Evolutionary conservation across 2,888 invertebrate species (phyloP).

Genomic region (Cheilosia vulpina): DNA sequence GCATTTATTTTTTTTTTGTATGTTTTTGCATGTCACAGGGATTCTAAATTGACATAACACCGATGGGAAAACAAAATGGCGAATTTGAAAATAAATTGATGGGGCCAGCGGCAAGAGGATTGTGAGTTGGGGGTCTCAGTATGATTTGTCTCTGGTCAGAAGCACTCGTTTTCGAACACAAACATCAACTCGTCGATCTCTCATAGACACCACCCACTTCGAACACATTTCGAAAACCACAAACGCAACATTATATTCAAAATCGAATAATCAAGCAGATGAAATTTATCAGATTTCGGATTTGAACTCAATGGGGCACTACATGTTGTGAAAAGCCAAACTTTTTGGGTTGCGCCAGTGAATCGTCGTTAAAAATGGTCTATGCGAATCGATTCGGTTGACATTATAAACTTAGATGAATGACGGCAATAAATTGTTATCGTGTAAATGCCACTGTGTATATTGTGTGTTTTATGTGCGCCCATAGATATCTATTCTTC

Average conservation of each 20-base stretch:
- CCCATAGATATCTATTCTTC: slow-evolving; percentile 12
- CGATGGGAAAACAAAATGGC: too few relatives aligned
- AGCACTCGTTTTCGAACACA: not conserved
- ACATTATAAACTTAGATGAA: slow-evolving; percentile 62
- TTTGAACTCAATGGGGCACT: slow-evolving; percentile 12
- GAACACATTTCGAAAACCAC: slow-evolving; percentile 12
- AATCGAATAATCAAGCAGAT: slow-evolving; percentile 31
- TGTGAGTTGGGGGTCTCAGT: too few relatives aligned
- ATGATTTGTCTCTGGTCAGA: too few relatives aligned
- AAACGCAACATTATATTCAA: slow-evolving; percentile 8
- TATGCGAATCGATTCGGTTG: slow-evolving; percentile 26
- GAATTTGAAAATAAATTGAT: too few relatives aligned
- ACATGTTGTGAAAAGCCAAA: slow-evolving; percentile 36
- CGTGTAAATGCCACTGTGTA: slow-evolving; percentile 43
- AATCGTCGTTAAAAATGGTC: slow-evolving; percentile 32
- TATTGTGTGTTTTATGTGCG: slow-evolving; percentile 33
- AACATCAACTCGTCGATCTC: not conserved
- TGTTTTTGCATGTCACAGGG: too few relatives aligned
- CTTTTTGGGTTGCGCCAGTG: slow-evolving; percentile 25
- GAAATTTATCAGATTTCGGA: slow-evolving; percentile 35
- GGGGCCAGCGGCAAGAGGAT: too few relatives aligned
- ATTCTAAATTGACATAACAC: too few relatives aligned
- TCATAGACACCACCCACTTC: too few relatives aligned
- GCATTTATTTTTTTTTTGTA: too few relatives aligned
- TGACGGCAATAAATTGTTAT: slow-evolving; percentile 62